A percentile compares a stretch with the other conserved stretches of the same genome.
phyloP scores from a whole-genome alignment of 2,888 invertebrate genomes.

The Dicyrtomina minuta region DNA sequence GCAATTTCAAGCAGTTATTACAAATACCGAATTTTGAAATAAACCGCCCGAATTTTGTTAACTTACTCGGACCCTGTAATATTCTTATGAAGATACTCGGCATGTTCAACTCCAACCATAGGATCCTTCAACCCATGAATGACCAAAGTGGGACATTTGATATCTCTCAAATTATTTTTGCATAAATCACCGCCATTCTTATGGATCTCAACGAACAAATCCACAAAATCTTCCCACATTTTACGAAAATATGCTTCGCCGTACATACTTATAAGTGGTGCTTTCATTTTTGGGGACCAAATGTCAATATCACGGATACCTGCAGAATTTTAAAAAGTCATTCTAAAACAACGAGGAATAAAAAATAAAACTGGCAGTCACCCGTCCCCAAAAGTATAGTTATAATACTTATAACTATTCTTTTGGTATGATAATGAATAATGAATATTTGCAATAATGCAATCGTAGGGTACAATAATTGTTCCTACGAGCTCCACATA shows the following conservation, averaged over 20 bases:
- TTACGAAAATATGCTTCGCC: conserved; percentile 73
- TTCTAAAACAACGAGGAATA: no score
- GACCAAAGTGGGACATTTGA: conserved; percentile 75
- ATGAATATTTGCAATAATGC: no score
- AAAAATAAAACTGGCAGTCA: neutral
- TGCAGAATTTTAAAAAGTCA: no score
- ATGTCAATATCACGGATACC: conserved; percentile 65
- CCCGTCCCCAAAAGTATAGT: neutral
- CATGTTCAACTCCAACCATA: conserved; percentile 72
- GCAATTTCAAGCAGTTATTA: no score
- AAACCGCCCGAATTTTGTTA: conserved; percentile 65
- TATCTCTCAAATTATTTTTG: conserved; percentile 61
- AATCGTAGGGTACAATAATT: no score
- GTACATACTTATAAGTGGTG: conserved; percentile 73
- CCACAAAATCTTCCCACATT: conserved; percentile 70
- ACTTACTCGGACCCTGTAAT: conserved; percentile 68
- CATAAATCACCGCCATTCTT: conserved; percentile 61
- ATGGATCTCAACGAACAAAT: conserved; percentile 64
- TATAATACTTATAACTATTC: neutral
- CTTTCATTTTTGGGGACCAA: conserved; percentile 78
- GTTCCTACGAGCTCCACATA: no score
- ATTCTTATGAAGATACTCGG: conserved; percentile 67
- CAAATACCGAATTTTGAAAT: no score
- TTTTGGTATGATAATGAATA: no score
- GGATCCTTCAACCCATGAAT: conserved; percentile 81